Evolutionary conservation across 2,888 invertebrate genomes (phyloP).

Genomic region (Thyatira batis): DNA sequence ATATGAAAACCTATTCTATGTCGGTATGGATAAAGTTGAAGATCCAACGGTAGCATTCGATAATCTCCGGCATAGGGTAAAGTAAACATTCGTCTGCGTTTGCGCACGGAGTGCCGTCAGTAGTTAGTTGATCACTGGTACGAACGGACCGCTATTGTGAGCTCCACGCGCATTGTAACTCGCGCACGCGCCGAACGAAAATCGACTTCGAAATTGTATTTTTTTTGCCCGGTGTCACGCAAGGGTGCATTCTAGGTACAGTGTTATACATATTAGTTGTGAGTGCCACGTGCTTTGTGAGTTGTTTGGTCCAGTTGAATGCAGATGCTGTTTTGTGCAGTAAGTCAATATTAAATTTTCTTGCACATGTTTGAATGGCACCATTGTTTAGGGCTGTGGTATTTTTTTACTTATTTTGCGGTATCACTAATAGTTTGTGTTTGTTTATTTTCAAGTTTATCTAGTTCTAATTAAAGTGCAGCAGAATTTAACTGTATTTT

Average conservation of each 20-base stretch:
- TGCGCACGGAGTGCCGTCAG: conserved; percentile 54
- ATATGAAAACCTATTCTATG: conserved; percentile 28
- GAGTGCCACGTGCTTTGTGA: conserved; percentile 47
- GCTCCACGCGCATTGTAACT: conserved; percentile 58
- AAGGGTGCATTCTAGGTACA: conserved; percentile 59
- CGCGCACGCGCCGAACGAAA: conserved; percentile 60
- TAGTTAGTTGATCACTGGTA: conserved; percentile 62
- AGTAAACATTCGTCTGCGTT: conserved; percentile 74
- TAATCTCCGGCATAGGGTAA: conserved; percentile 71
- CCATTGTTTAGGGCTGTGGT: conserved; percentile 65
- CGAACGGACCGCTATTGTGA: conserved; percentile 58
- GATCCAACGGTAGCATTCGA: conserved; percentile 48
- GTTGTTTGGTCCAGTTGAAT: conserved; percentile 49
- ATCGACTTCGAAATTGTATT: conserved; percentile 44
- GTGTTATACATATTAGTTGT: conserved; percentile 48
- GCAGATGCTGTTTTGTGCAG: conserved; percentile 72
- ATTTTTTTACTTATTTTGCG: conserved; percentile 51
- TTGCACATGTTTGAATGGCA: conserved; percentile 62
- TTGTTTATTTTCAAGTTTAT: conserved; percentile 60
- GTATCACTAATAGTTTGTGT: conserved; percentile 56
- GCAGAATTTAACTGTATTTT: conserved; percentile 54
- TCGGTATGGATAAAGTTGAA: conserved; percentile 22
- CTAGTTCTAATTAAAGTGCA: conserved; percentile 68
- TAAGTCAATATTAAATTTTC: conserved; percentile 68
- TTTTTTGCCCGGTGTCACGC: conserved; percentile 50